Conservation (phyloP, 1,140 invertebrate species). For the Parasteatoda tepidariorum region DNA sequence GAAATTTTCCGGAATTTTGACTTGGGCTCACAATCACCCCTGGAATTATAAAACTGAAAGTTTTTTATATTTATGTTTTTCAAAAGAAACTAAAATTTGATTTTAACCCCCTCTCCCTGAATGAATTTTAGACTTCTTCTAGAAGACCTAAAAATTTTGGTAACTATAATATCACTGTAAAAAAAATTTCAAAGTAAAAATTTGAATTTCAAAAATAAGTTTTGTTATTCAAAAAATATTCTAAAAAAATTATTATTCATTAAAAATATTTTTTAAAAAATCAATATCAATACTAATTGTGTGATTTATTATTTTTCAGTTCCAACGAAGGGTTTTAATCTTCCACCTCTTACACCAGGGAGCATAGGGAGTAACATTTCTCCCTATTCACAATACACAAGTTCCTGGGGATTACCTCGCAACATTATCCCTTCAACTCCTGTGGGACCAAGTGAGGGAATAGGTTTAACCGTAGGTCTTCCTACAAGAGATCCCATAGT, state of each 20-base stretch:
- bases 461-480: slow-evolving; percentile 19
- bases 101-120: no score
- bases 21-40: no score
- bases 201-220: neutral
- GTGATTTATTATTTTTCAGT: slow-evolving; percentile 10
- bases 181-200: no score
- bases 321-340: slow-evolving; percentile 51
- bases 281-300: neutral
- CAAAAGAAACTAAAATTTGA: no score
- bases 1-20: no score
- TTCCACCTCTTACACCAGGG: slow-evolving; percentile 9
- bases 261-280: no score
- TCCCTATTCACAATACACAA: slow-evolving; percentile 51
- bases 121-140: no score
- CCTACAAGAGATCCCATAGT: slow-evolving; percentile 36
- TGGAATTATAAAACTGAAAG: no score
- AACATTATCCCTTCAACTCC: slow-evolving; percentile 56
- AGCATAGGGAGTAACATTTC: slow-evolving; percentile 35
- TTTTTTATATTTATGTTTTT: no score
- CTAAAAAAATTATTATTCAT: neutral
- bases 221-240: neutral
- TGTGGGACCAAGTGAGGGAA: slow-evolving; percentile 42
- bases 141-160: no score
- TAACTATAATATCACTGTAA: no score
- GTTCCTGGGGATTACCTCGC: slow-evolving; percentile 33